Evolutionary conservation across 1,140 invertebrate species (phyloP).

Genomic region (Harpegnathos saltator): DNA sequence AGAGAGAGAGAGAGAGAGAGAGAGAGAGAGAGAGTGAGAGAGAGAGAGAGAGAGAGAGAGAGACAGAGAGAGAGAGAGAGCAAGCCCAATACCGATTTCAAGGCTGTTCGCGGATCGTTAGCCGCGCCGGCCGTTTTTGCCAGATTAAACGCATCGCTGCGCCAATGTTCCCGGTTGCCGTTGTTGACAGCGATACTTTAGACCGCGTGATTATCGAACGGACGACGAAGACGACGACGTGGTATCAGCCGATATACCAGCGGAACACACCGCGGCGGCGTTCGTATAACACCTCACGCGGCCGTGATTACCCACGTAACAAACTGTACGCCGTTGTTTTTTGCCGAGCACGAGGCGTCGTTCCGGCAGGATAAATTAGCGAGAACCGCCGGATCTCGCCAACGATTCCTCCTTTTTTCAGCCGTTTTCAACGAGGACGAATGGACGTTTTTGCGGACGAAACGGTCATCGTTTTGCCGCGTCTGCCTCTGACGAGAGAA

Average conservation of each 20-base stretch:
- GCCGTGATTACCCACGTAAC: neutral
- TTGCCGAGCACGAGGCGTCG: neutral
- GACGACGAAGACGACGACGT: neutral
- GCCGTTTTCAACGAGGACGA: neutral
- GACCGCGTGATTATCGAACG: constrained; percentile 28
- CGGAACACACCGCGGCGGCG: neutral
- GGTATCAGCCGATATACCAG: neutral
- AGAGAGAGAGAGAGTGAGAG: too few relatives aligned
- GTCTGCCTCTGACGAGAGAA: neutral
- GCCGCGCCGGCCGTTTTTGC: constrained; percentile 74
- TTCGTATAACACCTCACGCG: constrained; percentile 24
- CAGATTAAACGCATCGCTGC: constrained; percentile 78
- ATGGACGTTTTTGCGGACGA: neutral
- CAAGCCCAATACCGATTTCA: constrained; percentile 75
- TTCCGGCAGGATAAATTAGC: constrained; percentile 12
- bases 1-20: too few relatives aligned
- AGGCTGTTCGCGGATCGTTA: constrained; percentile 79
- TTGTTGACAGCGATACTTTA: constrained; percentile 55
- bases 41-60: too few relatives aligned
- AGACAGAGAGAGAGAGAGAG: too few relatives aligned
- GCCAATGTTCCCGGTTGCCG: constrained; percentile 21
- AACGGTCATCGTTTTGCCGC: neutral
- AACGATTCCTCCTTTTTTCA: neutral
- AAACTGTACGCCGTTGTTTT: neutral
- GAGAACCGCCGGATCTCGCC: neutral